These are phyloP conservation scores for Copsychus sechellarum DNA, from an alignment of 2,113 vertebrate species.

Conservation along the genomic window DNA sequence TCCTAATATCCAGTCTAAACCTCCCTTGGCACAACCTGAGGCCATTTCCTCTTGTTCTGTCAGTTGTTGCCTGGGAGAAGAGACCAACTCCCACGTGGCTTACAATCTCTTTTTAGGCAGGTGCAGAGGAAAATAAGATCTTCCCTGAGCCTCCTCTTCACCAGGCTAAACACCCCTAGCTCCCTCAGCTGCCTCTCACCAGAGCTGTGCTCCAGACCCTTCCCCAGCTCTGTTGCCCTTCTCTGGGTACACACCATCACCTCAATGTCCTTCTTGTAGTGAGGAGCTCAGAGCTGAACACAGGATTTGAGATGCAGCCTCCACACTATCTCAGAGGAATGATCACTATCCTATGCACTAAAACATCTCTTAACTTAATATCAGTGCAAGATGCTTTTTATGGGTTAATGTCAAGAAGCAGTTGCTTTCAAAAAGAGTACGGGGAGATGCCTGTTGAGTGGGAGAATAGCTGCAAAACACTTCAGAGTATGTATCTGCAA, in stretches of 20 bases:
- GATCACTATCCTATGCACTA: background rate
- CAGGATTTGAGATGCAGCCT: background rate
- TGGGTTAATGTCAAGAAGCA: background rate
- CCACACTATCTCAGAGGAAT: background rate
- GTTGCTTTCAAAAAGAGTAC: background rate
- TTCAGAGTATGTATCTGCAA: background rate
- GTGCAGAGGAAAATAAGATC: background rate
- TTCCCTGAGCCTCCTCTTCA: background rate
- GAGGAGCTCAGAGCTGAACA: background rate
- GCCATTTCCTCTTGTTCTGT: background rate
- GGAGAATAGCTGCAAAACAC: background rate
- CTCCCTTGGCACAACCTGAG: background rate
- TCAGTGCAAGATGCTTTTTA: background rate
- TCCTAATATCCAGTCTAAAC: background rate
- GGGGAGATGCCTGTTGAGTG: background rate
- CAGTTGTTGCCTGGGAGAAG: background rate
- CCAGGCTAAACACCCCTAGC: background rate
- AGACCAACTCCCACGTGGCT: rapidly evolving
- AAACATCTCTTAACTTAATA: background rate
- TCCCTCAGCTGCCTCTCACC: background rate
- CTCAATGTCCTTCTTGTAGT: no score
- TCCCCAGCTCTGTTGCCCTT: background rate
- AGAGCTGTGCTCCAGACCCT: background rate
- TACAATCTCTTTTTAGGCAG: background rate
- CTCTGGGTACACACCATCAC: background rate